Conservation (phyloP, 1,140 invertebrate species). For the Trichogramma pretiosum region DNA sequence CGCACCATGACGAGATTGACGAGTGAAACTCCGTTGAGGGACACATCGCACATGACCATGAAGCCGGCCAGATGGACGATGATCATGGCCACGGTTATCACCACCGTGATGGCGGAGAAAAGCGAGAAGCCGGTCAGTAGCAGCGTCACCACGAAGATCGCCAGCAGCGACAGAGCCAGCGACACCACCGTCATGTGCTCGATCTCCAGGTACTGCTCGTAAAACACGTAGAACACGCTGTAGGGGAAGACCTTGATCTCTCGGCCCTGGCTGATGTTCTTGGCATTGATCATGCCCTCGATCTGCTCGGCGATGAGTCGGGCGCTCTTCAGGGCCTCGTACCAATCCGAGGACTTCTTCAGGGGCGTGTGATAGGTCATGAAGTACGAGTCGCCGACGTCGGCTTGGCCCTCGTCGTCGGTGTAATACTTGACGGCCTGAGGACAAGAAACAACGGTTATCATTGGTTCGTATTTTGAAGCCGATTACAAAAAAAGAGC, state of each 20-base stretch:
- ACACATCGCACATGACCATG: constrained; percentile 97
- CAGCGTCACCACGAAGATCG: constrained; percentile 91
- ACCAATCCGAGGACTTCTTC: constrained; percentile 89
- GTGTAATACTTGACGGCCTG: constrained; percentile 14
- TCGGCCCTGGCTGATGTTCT: constrained; percentile 42
- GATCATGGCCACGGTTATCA: constrained; percentile 90
- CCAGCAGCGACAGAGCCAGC: constrained; percentile 75
- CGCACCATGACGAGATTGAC: constrained; percentile 96
- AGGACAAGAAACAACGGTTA: too few species aligned
- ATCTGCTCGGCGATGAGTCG: constrained; percentile 73
- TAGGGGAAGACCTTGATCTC: constrained; percentile 80
- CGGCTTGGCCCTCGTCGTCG: constrained; percentile 21
- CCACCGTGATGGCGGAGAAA: constrained; percentile 77
- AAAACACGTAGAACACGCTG: constrained; percentile 98
- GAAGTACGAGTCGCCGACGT: constrained; percentile 72
- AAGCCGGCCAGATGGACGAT: constrained; percentile 81
- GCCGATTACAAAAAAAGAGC: too few species aligned
- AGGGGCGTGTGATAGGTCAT: constrained; percentile 95
- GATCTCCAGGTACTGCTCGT: constrained; percentile 97
- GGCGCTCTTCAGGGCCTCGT: constrained; percentile 74
- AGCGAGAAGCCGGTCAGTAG: constrained; percentile 89
- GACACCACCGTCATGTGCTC: constrained; percentile 82
- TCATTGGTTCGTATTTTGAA: too few species aligned
- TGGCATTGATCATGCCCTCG: constrained; percentile 61
- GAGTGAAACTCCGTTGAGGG: constrained; percentile 91